phyloP scores from a whole-genome alignment of 2,113 vertebrate species.

The Colius striatus region DNA sequence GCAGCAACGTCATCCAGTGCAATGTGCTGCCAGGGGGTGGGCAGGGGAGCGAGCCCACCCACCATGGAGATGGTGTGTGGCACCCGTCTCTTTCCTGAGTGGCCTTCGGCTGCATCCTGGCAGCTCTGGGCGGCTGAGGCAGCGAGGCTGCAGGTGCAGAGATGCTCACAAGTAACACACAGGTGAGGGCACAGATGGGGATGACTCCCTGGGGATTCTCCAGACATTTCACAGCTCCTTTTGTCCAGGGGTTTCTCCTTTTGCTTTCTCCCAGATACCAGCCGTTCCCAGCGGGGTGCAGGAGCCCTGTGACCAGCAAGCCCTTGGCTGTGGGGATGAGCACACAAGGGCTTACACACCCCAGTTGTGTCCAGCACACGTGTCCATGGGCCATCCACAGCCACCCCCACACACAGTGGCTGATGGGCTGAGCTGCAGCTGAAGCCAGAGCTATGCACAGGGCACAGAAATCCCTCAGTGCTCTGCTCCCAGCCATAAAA shows the following conservation, averaged over 20 bases:
- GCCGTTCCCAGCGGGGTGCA: not conserved
- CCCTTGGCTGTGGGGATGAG: not conserved
- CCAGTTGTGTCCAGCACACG: rapidly evolving
- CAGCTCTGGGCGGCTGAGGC: not conserved
- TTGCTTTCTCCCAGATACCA: not conserved
- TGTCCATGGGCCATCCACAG: not conserved
- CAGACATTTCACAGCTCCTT: not conserved
- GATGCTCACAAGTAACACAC: not conserved
- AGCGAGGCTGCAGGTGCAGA: not conserved
- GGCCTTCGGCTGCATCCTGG: not conserved
- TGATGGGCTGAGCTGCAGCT: rapidly evolving
- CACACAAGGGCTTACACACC: not conserved
- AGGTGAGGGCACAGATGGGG: not conserved
- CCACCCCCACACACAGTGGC: rapidly evolving
- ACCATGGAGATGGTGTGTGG: not conserved
- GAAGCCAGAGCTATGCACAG: not conserved
- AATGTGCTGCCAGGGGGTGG: not conserved
- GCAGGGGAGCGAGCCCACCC: not conserved
- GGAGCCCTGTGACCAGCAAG: not conserved
- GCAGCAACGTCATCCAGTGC: not conserved
- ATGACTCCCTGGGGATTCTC: not conserved
- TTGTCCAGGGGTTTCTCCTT: not conserved
- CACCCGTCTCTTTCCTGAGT: conserved; percentile 49
- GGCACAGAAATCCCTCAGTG: not conserved
- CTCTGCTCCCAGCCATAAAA: not conserved